These are phyloP conservation scores for Canis aureus DNA, from an alignment of 2,113 vertebrate species.

Conservation along the genomic window DNA sequence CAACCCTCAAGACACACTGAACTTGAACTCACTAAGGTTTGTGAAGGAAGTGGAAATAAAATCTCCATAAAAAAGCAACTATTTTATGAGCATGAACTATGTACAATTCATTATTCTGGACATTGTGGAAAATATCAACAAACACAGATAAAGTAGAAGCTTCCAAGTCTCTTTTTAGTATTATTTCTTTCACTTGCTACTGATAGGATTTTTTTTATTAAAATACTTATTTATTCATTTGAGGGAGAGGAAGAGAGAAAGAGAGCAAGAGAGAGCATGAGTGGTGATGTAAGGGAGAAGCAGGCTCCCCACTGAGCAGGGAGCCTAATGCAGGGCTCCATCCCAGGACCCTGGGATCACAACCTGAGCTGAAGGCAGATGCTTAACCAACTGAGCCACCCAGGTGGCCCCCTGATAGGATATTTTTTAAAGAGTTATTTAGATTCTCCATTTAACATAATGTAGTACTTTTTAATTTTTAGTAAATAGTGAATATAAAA, in stretches of 20 bases:
- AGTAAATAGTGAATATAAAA: background rate
- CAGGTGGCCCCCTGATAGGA: background rate
- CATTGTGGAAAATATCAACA: background rate
- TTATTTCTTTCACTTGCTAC: background rate
- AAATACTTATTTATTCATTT: background rate
- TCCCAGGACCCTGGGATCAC: background rate
- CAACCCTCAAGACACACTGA: background rate
- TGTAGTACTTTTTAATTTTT: background rate
- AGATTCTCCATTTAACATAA: background rate
- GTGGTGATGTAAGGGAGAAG: background rate
- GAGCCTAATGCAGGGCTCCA: background rate
- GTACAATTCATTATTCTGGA: background rate
- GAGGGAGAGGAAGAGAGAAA: background rate
- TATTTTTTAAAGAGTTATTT: background rate
- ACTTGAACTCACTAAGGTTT: background rate
- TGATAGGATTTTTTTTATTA: background rate
- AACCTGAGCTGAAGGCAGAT: background rate
- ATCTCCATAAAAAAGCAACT: background rate
- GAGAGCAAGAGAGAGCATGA: background rate
- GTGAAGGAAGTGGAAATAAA: conserved; percentile 26
- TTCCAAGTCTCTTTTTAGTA: background rate
- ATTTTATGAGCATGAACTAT: background rate
- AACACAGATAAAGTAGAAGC: background rate
- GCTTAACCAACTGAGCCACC: background rate
- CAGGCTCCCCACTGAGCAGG: background rate